Evolutionary conservation across 2,888 invertebrate species (phyloP), one percentile per base, ranked within the genome.

Genomic region (Oithona nana): DNA sequence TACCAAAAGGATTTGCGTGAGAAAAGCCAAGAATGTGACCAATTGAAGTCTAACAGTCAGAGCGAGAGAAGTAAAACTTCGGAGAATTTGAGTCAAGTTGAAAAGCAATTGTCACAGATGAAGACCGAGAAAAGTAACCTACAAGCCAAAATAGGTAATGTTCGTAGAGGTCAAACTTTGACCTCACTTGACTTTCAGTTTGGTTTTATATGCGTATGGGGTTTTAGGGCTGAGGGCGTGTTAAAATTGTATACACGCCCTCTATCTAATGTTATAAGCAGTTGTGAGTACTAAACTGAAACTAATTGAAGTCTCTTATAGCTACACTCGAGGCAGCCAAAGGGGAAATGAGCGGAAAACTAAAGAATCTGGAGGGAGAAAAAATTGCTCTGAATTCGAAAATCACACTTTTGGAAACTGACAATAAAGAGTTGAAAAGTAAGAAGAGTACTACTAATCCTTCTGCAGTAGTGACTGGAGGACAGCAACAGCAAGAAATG

Each of bases 341-440:
- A 28, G 3, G 20, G 3, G 26, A 48, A 2, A 39, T 59, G 13
- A 39, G 22, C 52, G 57, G 20, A 11, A 62, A 62, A 28, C n/a
- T 56, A 28, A 56, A 30, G 29, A 24, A 56, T 1, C 26, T 62
- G 20, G 62, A 62, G n/a, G 28, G 22, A n/a, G 62, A 55, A 30
- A 55, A 39, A 24, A 1, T 4, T 20, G 48, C 16, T 11, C 26
- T 62, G 22, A 39, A 39, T 24, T 30, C 20, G 20, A 28, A 62
- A 28, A 62, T 54, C 31, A 20, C 28, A 24, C 16, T 20, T n/a
- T 16, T 28, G n/a, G 54, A 54, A 11, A 16, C 48, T n/a, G 39
- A 29, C 20, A 30, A 24, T 1, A 62, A 28, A 24, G 56, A 54
- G 28, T 48, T 28, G 3, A 48, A 49, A 50, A 16, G 39, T 16